phyloP scores from a whole-genome alignment of 2,113 vertebrate genomes.

The Globicephala melas region DNA sequence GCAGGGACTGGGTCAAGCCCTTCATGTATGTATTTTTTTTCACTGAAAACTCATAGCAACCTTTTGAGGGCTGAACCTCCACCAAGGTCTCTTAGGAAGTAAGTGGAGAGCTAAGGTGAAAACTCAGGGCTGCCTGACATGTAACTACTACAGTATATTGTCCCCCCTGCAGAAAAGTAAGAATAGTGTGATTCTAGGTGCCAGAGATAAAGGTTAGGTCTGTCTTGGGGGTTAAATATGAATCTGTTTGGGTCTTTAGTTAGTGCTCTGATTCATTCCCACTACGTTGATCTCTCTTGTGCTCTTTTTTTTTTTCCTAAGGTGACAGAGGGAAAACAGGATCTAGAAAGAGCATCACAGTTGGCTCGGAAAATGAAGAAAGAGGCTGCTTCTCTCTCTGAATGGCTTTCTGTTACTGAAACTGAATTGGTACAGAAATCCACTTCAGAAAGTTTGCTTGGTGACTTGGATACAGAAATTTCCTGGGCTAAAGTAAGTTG shows the following conservation, averaged over 20 bases:
- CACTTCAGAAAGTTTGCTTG: slow-evolving; percentile 85
- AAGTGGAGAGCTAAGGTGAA: not conserved
- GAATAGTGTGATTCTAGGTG: not conserved
- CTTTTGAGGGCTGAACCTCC: not conserved
- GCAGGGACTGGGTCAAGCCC: not conserved
- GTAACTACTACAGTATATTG: not conserved
- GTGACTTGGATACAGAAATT: slow-evolving; percentile 92
- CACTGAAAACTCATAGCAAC: not conserved
- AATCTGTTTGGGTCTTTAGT: not conserved
- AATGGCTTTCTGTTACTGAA: slow-evolving; percentile 90
- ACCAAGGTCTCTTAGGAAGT: not conserved
- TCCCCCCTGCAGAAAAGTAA: not conserved
- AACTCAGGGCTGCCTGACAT: not conserved
- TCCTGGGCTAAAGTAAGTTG: slow-evolving; percentile 93
- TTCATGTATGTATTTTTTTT: not conserved
- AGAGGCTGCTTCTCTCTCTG: slow-evolving; percentile 86
- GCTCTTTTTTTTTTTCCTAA: slow-evolving; percentile 48
- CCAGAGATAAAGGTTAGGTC: not conserved
- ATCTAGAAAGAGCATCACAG: slow-evolving; percentile 91
- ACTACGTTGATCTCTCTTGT: not conserved
- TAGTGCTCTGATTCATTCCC: not conserved
- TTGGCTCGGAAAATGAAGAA: slow-evolving; percentile 90
- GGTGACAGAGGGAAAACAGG: slow-evolving; percentile 98
- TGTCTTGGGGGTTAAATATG: not conserved
- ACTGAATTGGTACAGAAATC: slow-evolving; percentile 90